Evolutionary conservation across 2,888 invertebrate genomes (phyloP).

Genomic region (Sussaba pulchella): DNA sequence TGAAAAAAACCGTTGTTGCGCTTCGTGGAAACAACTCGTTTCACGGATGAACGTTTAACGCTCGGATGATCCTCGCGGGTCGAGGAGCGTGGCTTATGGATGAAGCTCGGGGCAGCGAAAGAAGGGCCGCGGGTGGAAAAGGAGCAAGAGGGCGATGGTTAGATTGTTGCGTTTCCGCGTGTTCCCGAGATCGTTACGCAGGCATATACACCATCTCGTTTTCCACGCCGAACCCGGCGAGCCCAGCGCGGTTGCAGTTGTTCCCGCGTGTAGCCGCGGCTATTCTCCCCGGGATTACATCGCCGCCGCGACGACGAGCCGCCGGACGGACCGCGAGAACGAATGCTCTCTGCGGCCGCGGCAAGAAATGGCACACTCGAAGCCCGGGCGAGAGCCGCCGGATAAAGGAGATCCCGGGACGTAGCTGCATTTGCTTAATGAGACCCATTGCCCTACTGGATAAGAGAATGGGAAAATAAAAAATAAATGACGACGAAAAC

Average conservation of each 20-base stretch:
- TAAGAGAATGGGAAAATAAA: not conserved
- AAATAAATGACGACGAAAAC: constrained; percentile 1
- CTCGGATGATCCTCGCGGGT: constrained; percentile 63
- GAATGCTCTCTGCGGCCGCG: constrained; percentile 35
- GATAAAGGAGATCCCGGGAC: not conserved
- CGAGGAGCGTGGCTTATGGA: constrained; percentile 49
- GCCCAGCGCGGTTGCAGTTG: constrained; percentile 8
- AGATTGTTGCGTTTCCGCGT: constrained; percentile 63
- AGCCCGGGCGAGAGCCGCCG: not conserved
- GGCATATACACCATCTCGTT: constrained; percentile 19
- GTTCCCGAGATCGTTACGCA: constrained; percentile 33
- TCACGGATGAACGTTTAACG: constrained; percentile 69
- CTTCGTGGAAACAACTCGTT: constrained; percentile 63
- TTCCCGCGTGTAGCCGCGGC: constrained; percentile 2
- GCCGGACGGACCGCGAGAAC: constrained; percentile 28
- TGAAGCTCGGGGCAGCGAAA: constrained; percentile 15
- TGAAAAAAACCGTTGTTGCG: constrained; percentile 39
- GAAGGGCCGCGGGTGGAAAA: too few species aligned
- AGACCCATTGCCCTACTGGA: constrained; percentile 62
- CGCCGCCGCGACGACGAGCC: not conserved
- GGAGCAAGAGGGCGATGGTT: too few species aligned
- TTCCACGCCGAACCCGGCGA: constrained; percentile 36
- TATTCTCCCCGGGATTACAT: constrained; percentile 55
- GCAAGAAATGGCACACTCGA: constrained; percentile 27
- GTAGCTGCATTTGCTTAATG: constrained; percentile 54